Evolutionary conservation across 1,140 invertebrate genomes (phyloP).

Genomic region (Macrobrachium rosenbergii): DNA sequence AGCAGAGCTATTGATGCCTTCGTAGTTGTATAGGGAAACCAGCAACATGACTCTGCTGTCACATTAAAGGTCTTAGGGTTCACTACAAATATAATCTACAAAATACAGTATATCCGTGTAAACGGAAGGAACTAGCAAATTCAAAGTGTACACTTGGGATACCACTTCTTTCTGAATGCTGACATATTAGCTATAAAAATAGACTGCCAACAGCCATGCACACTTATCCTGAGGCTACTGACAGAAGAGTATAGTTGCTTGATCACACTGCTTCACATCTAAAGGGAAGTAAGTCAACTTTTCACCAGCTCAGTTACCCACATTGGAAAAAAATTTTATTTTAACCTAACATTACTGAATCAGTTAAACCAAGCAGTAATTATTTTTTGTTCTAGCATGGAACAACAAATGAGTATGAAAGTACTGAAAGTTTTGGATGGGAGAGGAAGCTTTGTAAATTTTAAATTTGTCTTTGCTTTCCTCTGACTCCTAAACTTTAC

Average conservation of each 20-base stretch:
- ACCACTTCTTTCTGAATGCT: conserved; percentile 34
- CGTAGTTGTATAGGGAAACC: conserved; percentile 43
- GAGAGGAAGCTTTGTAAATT: conserved; percentile 24
- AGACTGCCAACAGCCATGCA: conserved; percentile 51
- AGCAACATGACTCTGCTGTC: conserved; percentile 18
- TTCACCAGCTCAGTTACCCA: neutral
- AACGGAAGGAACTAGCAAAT: conserved; percentile 34
- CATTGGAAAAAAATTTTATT: neutral
- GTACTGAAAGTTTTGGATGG: conserved; percentile 9
- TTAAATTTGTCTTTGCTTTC: neutral
- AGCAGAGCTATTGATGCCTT: conserved; percentile 45
- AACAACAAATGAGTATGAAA: conserved; percentile 10
- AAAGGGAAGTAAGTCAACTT: neutral
- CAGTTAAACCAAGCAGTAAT: conserved; percentile 41
- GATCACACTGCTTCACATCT: conserved; percentile 43
- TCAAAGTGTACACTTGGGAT: conserved; percentile 16
- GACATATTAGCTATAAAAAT: conserved; percentile 33
- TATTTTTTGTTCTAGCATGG: neutral
- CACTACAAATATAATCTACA: conserved; percentile 28
- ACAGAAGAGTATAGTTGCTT: conserved; percentile 36
- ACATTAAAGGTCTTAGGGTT: conserved; percentile 44
- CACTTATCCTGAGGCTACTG: conserved; percentile 51
- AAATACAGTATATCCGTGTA: conserved; percentile 17
- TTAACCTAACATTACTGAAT: neutral
- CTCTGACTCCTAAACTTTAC: neutral